Evolutionary conservation across 1,140 invertebrate genomes (phyloP).

Genomic region (Conopomorpha cramerella): DNA sequence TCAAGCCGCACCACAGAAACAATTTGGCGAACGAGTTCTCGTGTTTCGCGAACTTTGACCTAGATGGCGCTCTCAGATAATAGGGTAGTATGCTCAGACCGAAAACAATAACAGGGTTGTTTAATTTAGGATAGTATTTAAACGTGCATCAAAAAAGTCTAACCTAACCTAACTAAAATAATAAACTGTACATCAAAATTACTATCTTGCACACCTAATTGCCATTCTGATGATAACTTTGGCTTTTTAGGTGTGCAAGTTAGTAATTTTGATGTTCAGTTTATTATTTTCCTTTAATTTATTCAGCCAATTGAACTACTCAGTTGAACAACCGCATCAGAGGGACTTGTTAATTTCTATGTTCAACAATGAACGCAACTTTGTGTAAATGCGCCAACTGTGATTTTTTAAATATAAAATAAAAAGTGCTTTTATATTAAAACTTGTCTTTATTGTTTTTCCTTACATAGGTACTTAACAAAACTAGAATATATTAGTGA

Average conservation of each 20-base stretch:
- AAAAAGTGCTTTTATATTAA: constrained; percentile 14
- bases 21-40: constrained; percentile 92
- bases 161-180: no score
- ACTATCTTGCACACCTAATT: no score
- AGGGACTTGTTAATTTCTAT: constrained; percentile 1
- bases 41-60: constrained; percentile 87
- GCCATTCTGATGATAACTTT: background rate
- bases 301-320: no score
- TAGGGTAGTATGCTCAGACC: no score
- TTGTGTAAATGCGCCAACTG: background rate
- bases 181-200: no score
- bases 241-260: background rate
- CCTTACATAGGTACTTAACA: constrained; percentile 31
- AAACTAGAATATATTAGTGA: constrained; percentile 25
- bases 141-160: no score
- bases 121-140: no score
- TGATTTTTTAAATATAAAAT: background rate
- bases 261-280: background rate
- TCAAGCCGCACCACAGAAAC: constrained; percentile 82
- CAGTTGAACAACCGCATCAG: background rate
- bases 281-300: no score
- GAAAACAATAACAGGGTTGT: no score
- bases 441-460: constrained; percentile 37
- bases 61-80: constrained; percentile 53
- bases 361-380: constrained; percentile 12